Evolutionary conservation across 53 echinoderm and acorn worm genomes (phyloP), one percentile per base, ranked within the genome.

Genomic region (Stichopus horrens): DNA sequence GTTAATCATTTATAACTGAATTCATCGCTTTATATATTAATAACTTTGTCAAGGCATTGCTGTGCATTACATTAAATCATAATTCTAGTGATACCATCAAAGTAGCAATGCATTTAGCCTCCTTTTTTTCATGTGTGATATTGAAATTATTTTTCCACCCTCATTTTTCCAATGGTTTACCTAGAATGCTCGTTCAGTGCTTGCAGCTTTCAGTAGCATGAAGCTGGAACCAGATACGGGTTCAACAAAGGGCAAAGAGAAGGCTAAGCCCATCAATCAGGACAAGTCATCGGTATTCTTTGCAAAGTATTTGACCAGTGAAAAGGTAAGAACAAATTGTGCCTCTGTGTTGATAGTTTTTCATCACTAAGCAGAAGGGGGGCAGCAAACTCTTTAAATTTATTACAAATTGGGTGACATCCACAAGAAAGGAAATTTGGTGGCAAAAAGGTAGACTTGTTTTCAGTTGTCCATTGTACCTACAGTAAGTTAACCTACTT

Each of bases 241-340:
- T 0, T 90, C 92, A 7, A 94, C 94, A 75, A 92, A 95, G 54
- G 60, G 58, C 60, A 83, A 83, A 21, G 83, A 77, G 66, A 53
- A 52, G 5, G 81, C 37, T 37, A 77, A 75, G 56, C 58, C 51
- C 7, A 57, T 82, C 1, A 55, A 59, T 2, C 55, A 78, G 7
- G 73, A 85, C 7, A 92, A 91, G 6, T 90, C 93, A 58, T 95
- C 94, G 16, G 93, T 93, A 9, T 92, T 93, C 92, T 99, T 98
- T 89, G 96, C 96, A 6, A 99, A 99, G 78, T 99, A 93, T 74
- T 90, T 99, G 21, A 99, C 99, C 56, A 99, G 99, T 86, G 99
- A 99, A 90, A 98, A 96, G 92, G 94, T 96, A 66, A 88, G 90
- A 76, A 67, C 68, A 67, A 11, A 67, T 37, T 37, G 37, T 37